Base-by-base conservation (phyloP, 2,888 invertebrate genomes). In the Coleophora flavipennella region DNA sequence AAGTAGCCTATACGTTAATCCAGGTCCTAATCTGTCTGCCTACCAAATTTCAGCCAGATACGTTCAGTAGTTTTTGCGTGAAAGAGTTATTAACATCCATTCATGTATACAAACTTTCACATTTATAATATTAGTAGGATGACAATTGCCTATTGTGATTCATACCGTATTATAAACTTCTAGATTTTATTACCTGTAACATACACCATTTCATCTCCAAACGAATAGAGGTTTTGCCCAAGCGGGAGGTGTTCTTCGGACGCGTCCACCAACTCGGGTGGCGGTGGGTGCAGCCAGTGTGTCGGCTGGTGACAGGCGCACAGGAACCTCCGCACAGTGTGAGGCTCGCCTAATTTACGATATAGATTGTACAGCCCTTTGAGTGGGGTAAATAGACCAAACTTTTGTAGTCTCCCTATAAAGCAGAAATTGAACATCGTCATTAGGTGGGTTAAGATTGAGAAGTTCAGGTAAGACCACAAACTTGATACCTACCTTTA, bases 301-400 rank as follows among this genome's bases (percentile, higher is more conserved):
- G 68, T 57, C 2, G 71, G 57, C 9, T 52, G 54, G 8, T 70
- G 72, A 14, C 69, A 59, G 1, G 74, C 68, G 39, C 62, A 56
- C 3, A 87, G 50, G 43, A 84, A 76, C 14, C 57, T 53, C 10
- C 76, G 70, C 10, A 79, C 69, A 0, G 85, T 76, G 43, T 79
- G 81, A 0, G 86, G 85, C 45, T 86, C 83, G 9, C 85, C 86
- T 31, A 86, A 51, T 25, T 51, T 53, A 41, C 60, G 59, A 58
- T 86, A 87, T 31, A 87, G 55, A 32, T 63, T 50, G 48, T 87
- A 87, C 8, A 77, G 53, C 2, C 62, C 67, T 49, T 68, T 68
- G 35, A 87, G 53, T 1, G 88, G 86, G 13, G 86, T 49, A 41
- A 74, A 63, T 42, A 68, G 54, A 2, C 70, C 79, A 46, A 61